phyloP scores from a whole-genome alignment of 2,888 invertebrate genomes.

The Phrixothrix hirtus region DNA sequence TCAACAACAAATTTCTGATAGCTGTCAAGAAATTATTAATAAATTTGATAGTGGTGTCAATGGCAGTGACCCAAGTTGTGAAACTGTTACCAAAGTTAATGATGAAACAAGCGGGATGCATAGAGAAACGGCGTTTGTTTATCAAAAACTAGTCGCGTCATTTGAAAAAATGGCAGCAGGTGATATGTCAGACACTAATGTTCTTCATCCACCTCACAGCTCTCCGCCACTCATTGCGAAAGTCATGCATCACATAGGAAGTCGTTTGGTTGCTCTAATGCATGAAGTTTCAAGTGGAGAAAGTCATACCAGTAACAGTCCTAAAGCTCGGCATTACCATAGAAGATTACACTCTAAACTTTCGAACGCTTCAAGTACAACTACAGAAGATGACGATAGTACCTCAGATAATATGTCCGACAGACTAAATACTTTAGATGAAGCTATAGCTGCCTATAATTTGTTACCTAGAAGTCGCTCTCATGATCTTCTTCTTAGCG shows the following conservation, averaged over 20 bases:
- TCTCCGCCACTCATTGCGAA: constrained; percentile 87
- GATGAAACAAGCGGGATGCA: constrained; percentile 60
- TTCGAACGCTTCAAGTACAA: constrained; percentile 67
- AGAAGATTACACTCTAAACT: constrained; percentile 62
- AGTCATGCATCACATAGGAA: constrained; percentile 91
- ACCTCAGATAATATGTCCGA: constrained; percentile 61
- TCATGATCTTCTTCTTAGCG: constrained; percentile 75
- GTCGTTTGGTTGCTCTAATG: constrained; percentile 84
- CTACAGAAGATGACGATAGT: constrained; percentile 73
- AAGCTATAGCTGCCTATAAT: constrained; percentile 56
- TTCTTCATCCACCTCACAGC: constrained; percentile 60
- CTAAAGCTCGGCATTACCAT: constrained; percentile 64
- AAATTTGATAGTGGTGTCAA: constrained; percentile 73
- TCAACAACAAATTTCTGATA: constrained; percentile 84
- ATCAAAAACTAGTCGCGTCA: constrained; percentile 82
- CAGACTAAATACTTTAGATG: constrained; percentile 52
- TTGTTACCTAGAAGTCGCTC: constrained; percentile 78
- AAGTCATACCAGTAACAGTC: constrained; percentile 64
- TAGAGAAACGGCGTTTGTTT: constrained; percentile 84
- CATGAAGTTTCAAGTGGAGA: constrained; percentile 86
- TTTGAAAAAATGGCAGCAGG: constrained; percentile 75
- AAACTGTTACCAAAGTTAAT: constrained; percentile 58
- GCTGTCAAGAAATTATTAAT: constrained; percentile 84
- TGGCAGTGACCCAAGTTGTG: constrained; percentile 61
- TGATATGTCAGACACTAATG: constrained; percentile 51